Conservation (phyloP, 2,113 vertebrate species). For the Lasiurus borealis region DNA sequence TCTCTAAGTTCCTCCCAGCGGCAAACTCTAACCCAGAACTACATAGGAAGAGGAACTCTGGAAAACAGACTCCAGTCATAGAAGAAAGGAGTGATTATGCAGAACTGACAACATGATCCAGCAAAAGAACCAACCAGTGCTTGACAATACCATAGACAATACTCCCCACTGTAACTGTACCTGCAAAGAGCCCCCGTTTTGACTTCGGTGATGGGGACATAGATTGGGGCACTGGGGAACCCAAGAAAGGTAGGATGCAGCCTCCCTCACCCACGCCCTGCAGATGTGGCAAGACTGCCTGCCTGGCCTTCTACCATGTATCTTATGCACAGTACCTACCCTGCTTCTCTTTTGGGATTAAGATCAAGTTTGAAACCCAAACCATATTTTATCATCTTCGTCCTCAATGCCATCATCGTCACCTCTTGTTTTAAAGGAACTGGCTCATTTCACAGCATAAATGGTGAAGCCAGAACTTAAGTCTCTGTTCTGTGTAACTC, state of each 20-base stretch:
- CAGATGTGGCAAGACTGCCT: background rate
- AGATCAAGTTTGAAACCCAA: background rate
- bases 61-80: background rate
- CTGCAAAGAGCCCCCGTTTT: background rate
- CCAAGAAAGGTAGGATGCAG: background rate
- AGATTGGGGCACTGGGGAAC: background rate
- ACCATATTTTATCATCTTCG: background rate
- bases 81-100: background rate
- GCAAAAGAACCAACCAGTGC: background rate
- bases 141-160: background rate
- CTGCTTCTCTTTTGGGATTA: background rate
- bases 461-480: too few species aligned
- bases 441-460: background rate
- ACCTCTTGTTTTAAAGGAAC: background rate
- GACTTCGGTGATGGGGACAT: background rate
- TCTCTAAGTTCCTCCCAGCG: background rate
- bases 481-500: background rate
- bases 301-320: background rate
- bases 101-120: background rate
- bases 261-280: accelerated
- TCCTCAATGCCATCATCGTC: background rate
- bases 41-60: background rate
- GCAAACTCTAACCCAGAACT: background rate
- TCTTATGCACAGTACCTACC: background rate
- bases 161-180: background rate